Evolutionary conservation across 2,113 vertebrate species (phyloP).

Genomic region (Corythaixoides concolor): DNA sequence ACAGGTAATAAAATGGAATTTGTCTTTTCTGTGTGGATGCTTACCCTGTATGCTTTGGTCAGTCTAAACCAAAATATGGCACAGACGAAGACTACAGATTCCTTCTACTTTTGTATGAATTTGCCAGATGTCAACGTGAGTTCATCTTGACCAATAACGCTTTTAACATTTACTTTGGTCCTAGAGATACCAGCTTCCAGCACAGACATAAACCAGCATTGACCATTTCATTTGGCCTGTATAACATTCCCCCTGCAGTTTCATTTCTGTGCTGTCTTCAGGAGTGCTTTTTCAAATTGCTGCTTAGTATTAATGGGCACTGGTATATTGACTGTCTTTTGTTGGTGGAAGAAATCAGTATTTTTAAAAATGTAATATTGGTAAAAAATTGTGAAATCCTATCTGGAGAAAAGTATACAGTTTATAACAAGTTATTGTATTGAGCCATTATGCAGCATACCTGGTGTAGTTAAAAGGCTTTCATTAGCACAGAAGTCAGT

Average conservation of each 20-base stretch:
- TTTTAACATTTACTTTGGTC: conserved; percentile 22
- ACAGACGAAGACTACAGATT: not conserved
- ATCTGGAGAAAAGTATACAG: not conserved
- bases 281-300: not conserved
- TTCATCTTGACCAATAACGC: not conserved
- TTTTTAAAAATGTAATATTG: not conserved
- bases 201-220: not conserved
- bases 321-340: not conserved
- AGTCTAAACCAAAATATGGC: not conserved
- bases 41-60: not conserved
- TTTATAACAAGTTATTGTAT: not conserved
- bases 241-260: not conserved
- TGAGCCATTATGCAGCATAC: not conserved
- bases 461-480: not conserved
- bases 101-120: not conserved
- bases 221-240: not conserved
- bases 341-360: not conserved
- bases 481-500: not conserved
- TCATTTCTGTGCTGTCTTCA: not conserved
- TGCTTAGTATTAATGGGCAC: not conserved
- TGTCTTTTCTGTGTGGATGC: not conserved
- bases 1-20: not conserved
- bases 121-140: not conserved
- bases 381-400: not conserved
- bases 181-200: not conserved